Evolutionary conservation across 2,113 vertebrate species (phyloP), one percentile per base, ranked within the genome.

Genomic region (Hepsetus odoe): DNA sequence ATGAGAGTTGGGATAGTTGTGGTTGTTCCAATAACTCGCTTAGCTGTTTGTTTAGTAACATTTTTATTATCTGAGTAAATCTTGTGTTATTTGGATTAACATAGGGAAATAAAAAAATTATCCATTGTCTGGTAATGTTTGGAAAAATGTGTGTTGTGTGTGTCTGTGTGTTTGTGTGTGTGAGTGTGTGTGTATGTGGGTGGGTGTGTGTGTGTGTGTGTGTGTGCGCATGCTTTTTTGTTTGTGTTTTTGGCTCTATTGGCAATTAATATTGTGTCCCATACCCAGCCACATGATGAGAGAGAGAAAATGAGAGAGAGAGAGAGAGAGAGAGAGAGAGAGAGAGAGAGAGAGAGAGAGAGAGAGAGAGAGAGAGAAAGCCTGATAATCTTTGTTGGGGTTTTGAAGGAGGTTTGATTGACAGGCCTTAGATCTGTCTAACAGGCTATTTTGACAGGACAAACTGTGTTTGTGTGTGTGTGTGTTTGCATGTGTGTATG

Each of bases 401-500:
- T 8, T 42, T 11, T 42, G 40, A 42, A 2, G 40, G 12, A 11
- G 16, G 8, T 9, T 4, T 46, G 28, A 32, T 59, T 59, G 56
- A 59, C 56, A 59, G 56, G 83, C 82, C 83, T 13, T 28, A 59
- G 18, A 49, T 61, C 30, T 26, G 58, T 22, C 66, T 18, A 26
- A 58, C 26, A 16, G 30, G 20, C 8, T 14, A 20, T 61, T 70
- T 10, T 32, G 32, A 28, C 24, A 20, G 24, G 18, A 46, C 14
- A 46, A n/a, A 49, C 22, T 51, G 18, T 26, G 53, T 38, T 6
- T 22, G 26, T 56, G 32, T 72, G 76, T 79, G 83, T 79, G 84
- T 88, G 85, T 81, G 84, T 83, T 86, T 81, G 84, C 85, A 87
- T 85, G 88, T 38, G 32, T 42, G 22, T 59, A 33, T 74, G 13